A percentile compares a stretch with the other conserved stretches of the same genome.
These are phyloP conservation scores for Aphidius ervi DNA, from an alignment of 1,140 invertebrate species.

Conservation along the genomic window DNA sequence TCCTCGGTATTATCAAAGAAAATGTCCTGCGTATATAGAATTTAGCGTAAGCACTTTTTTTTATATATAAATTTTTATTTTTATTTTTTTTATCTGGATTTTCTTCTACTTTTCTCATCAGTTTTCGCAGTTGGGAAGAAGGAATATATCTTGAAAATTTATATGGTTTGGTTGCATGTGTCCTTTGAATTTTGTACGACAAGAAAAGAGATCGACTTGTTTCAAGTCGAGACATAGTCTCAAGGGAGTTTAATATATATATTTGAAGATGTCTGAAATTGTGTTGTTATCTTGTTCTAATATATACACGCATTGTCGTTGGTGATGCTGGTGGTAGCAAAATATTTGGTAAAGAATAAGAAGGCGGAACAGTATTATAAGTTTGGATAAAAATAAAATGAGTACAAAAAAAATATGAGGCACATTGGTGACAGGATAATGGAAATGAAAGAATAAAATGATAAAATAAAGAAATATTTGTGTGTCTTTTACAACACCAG, in stretches of 20 bases:
- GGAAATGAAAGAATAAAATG: conserved; percentile 5
- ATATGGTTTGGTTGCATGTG: no score
- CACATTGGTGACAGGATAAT: conserved; percentile 1
- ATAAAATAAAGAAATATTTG: no score
- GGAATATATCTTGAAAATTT: no score
- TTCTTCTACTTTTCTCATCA: conserved; percentile 8
- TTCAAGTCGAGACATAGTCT: neutral
- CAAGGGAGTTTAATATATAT: conserved; percentile 1
- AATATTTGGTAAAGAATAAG: no score
- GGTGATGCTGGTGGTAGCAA: no score
- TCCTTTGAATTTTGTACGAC: neutral
- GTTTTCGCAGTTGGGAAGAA: neutral
- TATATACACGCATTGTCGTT: no score
- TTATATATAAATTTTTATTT: neutral
- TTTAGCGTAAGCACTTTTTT: conserved; percentile 18
- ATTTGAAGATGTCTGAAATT: no score
- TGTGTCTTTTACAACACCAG: no score
- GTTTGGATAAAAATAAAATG: neutral
- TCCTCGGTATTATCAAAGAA: neutral
- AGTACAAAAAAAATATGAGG: neutral
- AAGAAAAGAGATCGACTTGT: neutral
- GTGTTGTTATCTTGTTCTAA: no score
- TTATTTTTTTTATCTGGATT: neutral
- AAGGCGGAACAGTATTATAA: neutral
- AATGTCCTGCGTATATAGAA: neutral